Conservation (phyloP, 2,888 invertebrate species). For the Brachycybe producta region DNA sequence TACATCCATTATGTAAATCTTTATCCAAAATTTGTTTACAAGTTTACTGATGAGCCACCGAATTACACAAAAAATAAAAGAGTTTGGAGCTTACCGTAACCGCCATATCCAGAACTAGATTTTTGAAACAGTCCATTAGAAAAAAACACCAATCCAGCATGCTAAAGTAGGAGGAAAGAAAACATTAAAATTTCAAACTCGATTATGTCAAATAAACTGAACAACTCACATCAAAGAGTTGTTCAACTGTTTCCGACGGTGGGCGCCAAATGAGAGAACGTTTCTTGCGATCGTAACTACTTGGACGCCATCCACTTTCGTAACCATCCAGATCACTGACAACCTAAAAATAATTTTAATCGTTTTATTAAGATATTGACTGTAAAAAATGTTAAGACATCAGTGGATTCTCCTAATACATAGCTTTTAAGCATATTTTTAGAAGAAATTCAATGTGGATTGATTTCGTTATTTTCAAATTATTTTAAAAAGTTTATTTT, state of each 20-base stretch:
- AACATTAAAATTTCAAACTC: background rate
- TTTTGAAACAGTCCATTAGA: slow-evolving; percentile 48
- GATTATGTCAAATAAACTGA: too few relatives aligned
- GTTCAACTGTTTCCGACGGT: slow-evolving; percentile 47
- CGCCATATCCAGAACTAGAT: slow-evolving; percentile 1
- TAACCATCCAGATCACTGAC: slow-evolving; percentile 48
- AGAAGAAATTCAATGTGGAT: too few relatives aligned
- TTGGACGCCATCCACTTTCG: slow-evolving; percentile 34
- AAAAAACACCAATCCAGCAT: slow-evolving; percentile 58
- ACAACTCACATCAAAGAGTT: slow-evolving; percentile 45
- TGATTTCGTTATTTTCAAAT: too few relatives aligned
- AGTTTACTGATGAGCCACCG: too few relatives aligned
- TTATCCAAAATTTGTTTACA: too few relatives aligned
- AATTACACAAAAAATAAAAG: too few relatives aligned
- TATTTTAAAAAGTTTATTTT: too few relatives aligned
- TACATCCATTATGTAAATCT: too few relatives aligned
- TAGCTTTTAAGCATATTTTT: too few relatives aligned
- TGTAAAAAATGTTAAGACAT: too few relatives aligned
- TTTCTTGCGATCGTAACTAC: slow-evolving; percentile 13
- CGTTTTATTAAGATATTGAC: too few relatives aligned
- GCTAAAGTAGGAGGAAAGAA: slow-evolving; percentile 40
- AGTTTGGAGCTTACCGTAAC: slow-evolving; percentile 9
- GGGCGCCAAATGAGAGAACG: slow-evolving; percentile 42
- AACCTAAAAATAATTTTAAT: slow-evolving; percentile 1
- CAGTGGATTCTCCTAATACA: too few relatives aligned